Evolutionary conservation across 2,797 vertebrate genomes (phyloP).

Genomic region (Acanthis flammea): DNA sequence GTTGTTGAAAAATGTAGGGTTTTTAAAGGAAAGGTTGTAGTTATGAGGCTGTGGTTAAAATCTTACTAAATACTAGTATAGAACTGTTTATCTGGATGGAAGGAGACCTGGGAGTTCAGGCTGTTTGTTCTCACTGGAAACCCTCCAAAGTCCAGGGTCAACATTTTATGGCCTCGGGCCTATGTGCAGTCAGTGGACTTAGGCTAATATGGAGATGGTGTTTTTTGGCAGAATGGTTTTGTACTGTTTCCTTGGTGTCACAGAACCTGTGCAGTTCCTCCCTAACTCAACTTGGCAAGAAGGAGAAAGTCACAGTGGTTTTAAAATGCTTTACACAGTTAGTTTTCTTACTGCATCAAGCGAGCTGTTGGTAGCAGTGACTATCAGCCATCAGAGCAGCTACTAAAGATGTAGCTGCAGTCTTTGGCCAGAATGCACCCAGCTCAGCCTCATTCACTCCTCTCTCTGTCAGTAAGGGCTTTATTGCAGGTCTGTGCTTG

Average conservation of each 20-base stretch:
- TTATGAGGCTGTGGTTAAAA: not conserved
- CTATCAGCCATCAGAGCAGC: not conserved
- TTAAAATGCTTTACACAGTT: not conserved
- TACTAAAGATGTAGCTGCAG: not conserved
- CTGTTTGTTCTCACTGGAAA: not conserved
- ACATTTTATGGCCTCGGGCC: not conserved
- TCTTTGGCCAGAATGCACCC: not conserved
- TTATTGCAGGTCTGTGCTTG: not conserved
- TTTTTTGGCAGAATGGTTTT: not conserved
- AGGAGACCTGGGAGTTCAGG: not conserved
- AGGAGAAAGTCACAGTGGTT: not conserved
- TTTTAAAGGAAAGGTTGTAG: not conserved
- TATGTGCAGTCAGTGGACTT: not conserved
- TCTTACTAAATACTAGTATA: not conserved
- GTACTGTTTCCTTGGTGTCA: not conserved
- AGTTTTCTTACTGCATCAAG: not conserved
- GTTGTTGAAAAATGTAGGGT: not conserved
- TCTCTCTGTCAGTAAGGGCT: not conserved
- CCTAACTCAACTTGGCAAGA: not conserved
- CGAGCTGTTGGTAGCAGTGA: accelerated
- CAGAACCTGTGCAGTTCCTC: not conserved
- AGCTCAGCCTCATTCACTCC: not conserved
- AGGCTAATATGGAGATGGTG: not conserved
- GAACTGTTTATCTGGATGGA: not conserved
- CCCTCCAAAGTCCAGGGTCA: not conserved